Percentiles rank a stretch among this genome's conserved stretches.
Conservation (phyloP, 2,113 vertebrate species). For the Corythornis cristatus region DNA sequence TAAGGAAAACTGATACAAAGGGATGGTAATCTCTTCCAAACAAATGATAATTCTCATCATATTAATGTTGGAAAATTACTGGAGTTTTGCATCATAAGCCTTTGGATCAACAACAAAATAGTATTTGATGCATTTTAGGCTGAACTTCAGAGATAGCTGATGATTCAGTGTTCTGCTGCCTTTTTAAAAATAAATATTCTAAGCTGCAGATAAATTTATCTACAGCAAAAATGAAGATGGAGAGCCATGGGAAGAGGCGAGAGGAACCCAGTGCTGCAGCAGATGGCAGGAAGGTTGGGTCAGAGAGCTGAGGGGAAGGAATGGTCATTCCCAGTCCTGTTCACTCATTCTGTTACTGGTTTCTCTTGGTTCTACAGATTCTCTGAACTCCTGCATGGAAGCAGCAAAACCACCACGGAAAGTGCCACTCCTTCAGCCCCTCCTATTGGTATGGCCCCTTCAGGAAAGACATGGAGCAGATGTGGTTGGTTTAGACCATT, state of each 20-base stretch:
- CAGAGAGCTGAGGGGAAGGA: neutral
- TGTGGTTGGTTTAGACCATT: neutral
- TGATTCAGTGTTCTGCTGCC: neutral
- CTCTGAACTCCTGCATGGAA: slow-evolving; percentile 64
- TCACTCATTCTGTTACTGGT: neutral
- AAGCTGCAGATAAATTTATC: neutral
- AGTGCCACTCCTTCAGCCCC: slow-evolving; percentile 27
- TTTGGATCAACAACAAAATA: neutral
- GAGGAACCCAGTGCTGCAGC: neutral
- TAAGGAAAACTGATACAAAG: neutral
- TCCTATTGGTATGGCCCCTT: slow-evolving; percentile 52
- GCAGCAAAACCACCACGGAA: slow-evolving; percentile 19
- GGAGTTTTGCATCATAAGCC: neutral
- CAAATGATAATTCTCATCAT: neutral
- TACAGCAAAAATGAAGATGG: neutral
- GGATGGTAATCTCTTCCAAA: neutral
- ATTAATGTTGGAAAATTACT: neutral
- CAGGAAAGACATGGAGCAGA: neutral
- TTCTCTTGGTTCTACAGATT: slow-evolving; percentile 60
- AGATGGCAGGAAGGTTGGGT: slow-evolving; percentile 11
- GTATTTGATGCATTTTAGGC: neutral
- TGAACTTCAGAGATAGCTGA: neutral
- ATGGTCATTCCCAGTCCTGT: neutral
- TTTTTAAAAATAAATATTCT: neutral
- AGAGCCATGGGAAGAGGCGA: neutral